A percentile compares a stretch with the other conserved stretches of the same genome.
phyloP scores from a whole-genome alignment of 2,888 invertebrate genomes.

The Rotaria macrura region DNA sequence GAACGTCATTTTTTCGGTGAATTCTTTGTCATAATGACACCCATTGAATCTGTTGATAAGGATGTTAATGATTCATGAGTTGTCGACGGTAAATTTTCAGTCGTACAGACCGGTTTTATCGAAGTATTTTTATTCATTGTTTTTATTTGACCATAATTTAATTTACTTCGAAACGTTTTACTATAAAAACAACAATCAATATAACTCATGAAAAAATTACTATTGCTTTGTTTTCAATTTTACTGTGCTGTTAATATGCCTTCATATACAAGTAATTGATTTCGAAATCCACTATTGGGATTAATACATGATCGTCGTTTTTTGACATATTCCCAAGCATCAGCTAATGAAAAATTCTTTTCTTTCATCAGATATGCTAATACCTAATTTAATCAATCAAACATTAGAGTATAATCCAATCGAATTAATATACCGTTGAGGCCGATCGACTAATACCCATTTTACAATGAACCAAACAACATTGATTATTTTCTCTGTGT shows the following conservation, averaged over 20 bases:
- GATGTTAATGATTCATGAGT: background rate
- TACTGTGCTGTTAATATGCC: constrained; percentile 4
- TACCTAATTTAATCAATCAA: constrained; percentile 55
- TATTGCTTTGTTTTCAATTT: background rate
- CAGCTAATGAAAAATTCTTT: constrained; percentile 77
- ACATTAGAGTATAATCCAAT: background rate
- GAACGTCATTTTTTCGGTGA: background rate
- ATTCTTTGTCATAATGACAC: background rate
- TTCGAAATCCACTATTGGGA: constrained; percentile 84
- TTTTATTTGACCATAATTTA: background rate
- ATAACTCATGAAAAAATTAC: too few relatives aligned
- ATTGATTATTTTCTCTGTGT: background rate
- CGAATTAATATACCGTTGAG: constrained; percentile 55
- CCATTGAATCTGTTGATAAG: background rate
- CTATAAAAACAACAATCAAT: background rate
- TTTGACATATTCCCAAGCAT: constrained; percentile 78
- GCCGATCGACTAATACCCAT: constrained; percentile 98
- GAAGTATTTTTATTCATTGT: background rate
- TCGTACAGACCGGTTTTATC: background rate
- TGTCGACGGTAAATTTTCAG: background rate
- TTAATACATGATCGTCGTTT: constrained; percentile 81
- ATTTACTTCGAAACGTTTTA: constrained; percentile 4
- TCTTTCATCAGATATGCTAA: constrained; percentile 96
- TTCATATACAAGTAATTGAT: constrained; percentile 85
- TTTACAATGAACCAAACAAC: constrained; percentile 80